A percentile compares a stretch with the other conserved stretches of the same genome.
phyloP scores from a whole-genome alignment of 2,797 vertebrate species.

The Sternarchorhynchus goeldii region DNA sequence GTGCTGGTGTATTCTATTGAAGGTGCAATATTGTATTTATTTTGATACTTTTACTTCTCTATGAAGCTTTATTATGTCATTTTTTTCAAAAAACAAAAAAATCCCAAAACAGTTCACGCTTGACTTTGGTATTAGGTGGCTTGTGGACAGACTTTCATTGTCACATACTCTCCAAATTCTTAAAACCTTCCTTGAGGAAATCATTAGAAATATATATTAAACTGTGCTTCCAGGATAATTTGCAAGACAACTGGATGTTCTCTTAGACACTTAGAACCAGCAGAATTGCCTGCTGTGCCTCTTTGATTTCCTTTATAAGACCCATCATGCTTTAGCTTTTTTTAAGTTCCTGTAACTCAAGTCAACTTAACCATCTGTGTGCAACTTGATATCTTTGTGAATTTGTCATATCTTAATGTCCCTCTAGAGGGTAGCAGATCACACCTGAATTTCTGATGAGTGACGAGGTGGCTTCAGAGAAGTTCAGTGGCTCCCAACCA shows the following conservation, averaged over 20 bases:
- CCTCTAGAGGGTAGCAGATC: conserved; percentile 62
- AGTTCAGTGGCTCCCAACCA: background rate
- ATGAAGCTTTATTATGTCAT: conserved; percentile 67
- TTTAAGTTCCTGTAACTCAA: conserved; percentile 4
- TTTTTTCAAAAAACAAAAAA: conserved; percentile 59
- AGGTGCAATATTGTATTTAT: conserved; percentile 82
- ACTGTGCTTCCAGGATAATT: conserved; percentile 76
- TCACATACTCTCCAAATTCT: conserved; percentile 63
- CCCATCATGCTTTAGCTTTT: background rate
- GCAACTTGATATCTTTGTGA: conserved; percentile 18
- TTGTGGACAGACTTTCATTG: conserved; percentile 52
- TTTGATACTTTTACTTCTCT: conserved; percentile 72
- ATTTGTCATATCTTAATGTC: conserved; percentile 24
- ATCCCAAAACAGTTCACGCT: conserved; percentile 55
- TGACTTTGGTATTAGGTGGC: conserved; percentile 57
- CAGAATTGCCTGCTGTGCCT: conserved; percentile 47
- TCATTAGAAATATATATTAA: conserved; percentile 68
- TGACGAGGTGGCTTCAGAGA: background rate
- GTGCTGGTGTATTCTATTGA: conserved; percentile 76
- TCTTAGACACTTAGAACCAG: conserved; percentile 42
- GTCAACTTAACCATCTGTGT: conserved; percentile 2
- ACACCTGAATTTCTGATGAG: conserved; percentile 26
- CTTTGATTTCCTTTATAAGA: conserved; percentile 22
- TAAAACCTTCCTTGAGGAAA: conserved; percentile 73
- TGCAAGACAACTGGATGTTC: conserved; percentile 54